Percentiles rank a stretch among this genome's conserved stretches.
Evolutionary conservation across 2,888 invertebrate species (phyloP).

Genomic region (Sisyra nigra): DNA sequence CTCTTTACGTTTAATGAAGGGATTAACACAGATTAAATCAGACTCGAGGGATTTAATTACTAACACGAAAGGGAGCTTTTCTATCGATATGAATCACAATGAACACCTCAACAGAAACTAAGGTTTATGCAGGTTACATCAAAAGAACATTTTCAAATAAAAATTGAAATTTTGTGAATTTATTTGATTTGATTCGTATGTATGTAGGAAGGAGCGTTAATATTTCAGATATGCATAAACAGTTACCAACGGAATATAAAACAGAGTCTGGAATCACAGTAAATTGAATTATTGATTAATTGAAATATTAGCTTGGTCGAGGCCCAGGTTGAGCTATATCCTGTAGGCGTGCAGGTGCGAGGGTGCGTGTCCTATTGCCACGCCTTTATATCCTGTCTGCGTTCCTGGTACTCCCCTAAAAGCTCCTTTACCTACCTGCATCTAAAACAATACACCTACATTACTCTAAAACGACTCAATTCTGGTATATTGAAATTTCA

Average conservation of each 20-base stretch:
- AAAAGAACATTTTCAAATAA: too few relatives aligned
- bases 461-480: too few relatives aligned
- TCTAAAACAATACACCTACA: too few relatives aligned
- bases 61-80: neutral
- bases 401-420: too few relatives aligned
- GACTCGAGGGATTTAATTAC: slow-evolving; percentile 19
- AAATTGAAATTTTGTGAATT: too few relatives aligned
- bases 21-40: slow-evolving; percentile 19
- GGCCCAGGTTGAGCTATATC: neutral
- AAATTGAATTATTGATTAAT: slow-evolving; percentile 9
- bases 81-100: too few relatives aligned
- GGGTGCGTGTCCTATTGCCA: slow-evolving; percentile 1
- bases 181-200: too few relatives aligned
- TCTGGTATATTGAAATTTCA: too few relatives aligned
- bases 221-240: neutral
- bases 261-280: neutral
- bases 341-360: slow-evolving; percentile 5
- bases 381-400: slow-evolving; percentile 6
- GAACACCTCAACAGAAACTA: too few relatives aligned
- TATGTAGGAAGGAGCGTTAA: neutral
- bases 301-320: slow-evolving; percentile 6
- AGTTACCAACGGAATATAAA: neutral
- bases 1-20: slow-evolving; percentile 15
- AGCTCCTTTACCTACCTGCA: too few relatives aligned
- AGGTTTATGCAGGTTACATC: too few relatives aligned